These are phyloP conservation scores for Bombus sibiricus DNA, from an alignment of 1,140 invertebrate genomes.

Conservation along the genomic window DNA sequence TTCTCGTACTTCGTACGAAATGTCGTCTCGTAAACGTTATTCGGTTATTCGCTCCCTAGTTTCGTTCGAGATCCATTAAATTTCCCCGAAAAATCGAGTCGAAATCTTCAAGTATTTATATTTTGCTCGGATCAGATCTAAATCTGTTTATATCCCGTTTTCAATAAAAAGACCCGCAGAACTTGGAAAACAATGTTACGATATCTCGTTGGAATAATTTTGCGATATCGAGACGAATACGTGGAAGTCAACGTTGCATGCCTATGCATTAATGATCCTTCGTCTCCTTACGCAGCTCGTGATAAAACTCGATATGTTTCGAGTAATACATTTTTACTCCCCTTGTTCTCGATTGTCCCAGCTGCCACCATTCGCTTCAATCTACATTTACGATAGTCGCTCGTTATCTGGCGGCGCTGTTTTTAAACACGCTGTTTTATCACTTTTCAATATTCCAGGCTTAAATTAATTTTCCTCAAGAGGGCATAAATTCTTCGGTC, in stretches of 20 bases:
- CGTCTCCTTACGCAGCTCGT: background rate
- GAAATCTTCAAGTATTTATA: background rate
- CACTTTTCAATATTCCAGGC: conserved; percentile 44
- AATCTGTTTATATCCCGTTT: background rate
- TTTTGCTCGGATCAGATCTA: background rate
- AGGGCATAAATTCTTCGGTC: conserved; percentile 38
- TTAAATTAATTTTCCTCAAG: conserved; percentile 44
- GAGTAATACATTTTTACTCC: conserved; percentile 32
- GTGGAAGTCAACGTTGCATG: background rate
- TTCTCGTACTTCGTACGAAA: background rate
- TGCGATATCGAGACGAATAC: background rate
- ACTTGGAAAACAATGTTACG: no score
- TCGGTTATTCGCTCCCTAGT: background rate
- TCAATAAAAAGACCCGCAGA: no score
- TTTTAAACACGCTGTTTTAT: conserved; percentile 52
- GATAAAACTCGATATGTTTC: conserved; percentile 43
- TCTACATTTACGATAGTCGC: conserved; percentile 41
- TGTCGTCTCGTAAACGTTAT: no score
- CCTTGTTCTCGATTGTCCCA: background rate
- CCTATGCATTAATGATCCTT: background rate
- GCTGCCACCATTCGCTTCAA: conserved; percentile 13
- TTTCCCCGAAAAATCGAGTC: background rate
- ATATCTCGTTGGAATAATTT: background rate
- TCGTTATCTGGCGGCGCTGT: conserved; percentile 45
- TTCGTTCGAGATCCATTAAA: background rate